Conservation (phyloP, 2,888 invertebrate genomes). For the Crematogaster levior region DNA sequence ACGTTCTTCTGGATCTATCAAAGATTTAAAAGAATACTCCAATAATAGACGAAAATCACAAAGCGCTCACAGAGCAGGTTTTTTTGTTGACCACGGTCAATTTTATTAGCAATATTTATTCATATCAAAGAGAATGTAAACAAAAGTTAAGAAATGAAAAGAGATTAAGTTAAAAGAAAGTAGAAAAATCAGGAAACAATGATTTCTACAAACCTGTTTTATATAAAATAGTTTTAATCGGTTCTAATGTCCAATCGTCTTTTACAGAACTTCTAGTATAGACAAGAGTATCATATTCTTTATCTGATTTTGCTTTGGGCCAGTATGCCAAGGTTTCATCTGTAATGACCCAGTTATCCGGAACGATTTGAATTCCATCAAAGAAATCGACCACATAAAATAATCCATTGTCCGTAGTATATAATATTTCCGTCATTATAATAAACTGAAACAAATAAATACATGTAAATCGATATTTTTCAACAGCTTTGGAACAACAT, state of each 20-base stretch:
- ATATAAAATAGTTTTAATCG: constrained; percentile 18
- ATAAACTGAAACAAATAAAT: background rate
- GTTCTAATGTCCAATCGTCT: too few relatives aligned
- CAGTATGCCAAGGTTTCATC: constrained; percentile 5
- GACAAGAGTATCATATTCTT: constrained; percentile 8
- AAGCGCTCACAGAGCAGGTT: too few relatives aligned
- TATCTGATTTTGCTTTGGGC: constrained; percentile 18
- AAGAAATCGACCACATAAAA: constrained; percentile 22
- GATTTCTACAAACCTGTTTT: constrained; percentile 3
- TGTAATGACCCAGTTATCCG: constrained; percentile 18
- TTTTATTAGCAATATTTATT: too few relatives aligned
- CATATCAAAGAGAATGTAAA: too few relatives aligned
- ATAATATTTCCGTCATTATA: background rate
- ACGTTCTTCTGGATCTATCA: too few relatives aligned
- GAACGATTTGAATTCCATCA: constrained; percentile 13
- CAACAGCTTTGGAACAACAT: background rate
- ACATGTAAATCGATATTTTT: background rate
- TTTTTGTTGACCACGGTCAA: too few relatives aligned
- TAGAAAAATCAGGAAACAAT: background rate
- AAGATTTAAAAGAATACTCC: too few relatives aligned
- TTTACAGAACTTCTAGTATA: constrained; percentile 14
- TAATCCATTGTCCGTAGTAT: background rate
- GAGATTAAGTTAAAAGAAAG: background rate
- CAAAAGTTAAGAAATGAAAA: background rate
- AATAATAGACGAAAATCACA: too few relatives aligned